Percentiles rank a stretch among this genome's conserved stretches.
Conservation (phyloP, 2,888 invertebrate genomes). For the Lithophane ornitopus region DNA sequence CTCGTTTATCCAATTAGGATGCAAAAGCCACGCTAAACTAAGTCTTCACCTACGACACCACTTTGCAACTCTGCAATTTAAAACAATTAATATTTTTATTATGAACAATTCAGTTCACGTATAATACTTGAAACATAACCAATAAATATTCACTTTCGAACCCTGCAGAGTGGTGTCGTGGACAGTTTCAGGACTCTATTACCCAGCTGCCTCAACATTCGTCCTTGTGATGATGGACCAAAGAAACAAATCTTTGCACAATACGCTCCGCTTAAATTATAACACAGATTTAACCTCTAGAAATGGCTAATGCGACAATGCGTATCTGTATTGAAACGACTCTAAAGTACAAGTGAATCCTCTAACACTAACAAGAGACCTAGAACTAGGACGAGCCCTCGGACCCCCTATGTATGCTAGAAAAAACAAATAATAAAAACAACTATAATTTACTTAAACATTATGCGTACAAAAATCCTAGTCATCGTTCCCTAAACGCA, state of each 20-base stretch:
- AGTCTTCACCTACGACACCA: conserved; percentile 47
- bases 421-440: conserved; percentile 87
- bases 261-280: conserved; percentile 75
- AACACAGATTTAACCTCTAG: conserved; percentile 82
- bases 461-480: conserved; percentile 89
- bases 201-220: conserved; percentile 71
- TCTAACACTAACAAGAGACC: conserved; percentile 81
- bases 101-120: conserved; percentile 38
- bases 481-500: conserved; percentile 81
- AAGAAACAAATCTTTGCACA: conserved; percentile 63
- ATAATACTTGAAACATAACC: conserved; percentile 62
- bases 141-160: conserved; percentile 58
- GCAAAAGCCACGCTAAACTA: conserved; percentile 55
- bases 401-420: conserved; percentile 79
- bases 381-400: conserved; percentile 76
- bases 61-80: conserved; percentile 46
- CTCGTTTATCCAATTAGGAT: conserved; percentile 57
- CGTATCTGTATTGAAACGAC: conserved; percentile 72
- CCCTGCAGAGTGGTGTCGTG: conserved; percentile 43
- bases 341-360: conserved; percentile 79
- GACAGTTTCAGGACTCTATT: conserved; percentile 27
- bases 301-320: conserved; percentile 80
- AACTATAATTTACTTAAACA: conserved; percentile 90
- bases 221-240: conserved; percentile 74
- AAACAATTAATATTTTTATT: conserved; percentile 52